These are phyloP conservation scores for Sylvia borin DNA, from an alignment of 2,797 vertebrate species.

Conservation along the genomic window DNA sequence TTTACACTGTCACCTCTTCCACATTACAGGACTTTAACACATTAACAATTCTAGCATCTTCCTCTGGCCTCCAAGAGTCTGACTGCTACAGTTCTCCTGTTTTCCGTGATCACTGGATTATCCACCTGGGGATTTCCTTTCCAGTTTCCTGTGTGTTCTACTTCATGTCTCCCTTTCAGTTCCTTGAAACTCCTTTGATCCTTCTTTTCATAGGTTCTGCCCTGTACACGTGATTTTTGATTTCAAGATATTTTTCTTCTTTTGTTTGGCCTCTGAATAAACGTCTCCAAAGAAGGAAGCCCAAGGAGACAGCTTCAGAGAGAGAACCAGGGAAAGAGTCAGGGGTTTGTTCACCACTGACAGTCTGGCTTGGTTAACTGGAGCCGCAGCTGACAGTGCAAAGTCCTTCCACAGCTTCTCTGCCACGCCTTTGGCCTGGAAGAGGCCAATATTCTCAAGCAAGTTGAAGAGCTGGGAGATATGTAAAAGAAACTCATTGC, in stretches of 20 bases:
- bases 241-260: neutral
- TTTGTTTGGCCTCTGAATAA: neutral
- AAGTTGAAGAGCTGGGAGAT: neutral
- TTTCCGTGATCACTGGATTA: neutral
- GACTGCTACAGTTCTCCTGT: neutral
- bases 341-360: neutral
- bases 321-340: neutral
- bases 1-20: neutral
- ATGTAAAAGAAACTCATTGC: neutral
- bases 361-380: neutral
- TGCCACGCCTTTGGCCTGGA: neutral
- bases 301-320: neutral
- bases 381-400: neutral
- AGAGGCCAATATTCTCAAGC: neutral
- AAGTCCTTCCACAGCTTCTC: neutral
- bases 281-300: neutral
- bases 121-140: neutral
- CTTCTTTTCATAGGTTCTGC: neutral
- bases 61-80: neutral
- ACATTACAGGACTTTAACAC: neutral
- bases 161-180: neutral
- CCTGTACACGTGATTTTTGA: accelerated
- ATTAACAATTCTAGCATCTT: neutral
- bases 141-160: neutral
- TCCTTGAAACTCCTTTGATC: neutral